Evolutionary conservation across 2,888 invertebrate species (phyloP), one percentile per base, ranked within the genome.

Genomic region (Sminthurinus aureus): DNA sequence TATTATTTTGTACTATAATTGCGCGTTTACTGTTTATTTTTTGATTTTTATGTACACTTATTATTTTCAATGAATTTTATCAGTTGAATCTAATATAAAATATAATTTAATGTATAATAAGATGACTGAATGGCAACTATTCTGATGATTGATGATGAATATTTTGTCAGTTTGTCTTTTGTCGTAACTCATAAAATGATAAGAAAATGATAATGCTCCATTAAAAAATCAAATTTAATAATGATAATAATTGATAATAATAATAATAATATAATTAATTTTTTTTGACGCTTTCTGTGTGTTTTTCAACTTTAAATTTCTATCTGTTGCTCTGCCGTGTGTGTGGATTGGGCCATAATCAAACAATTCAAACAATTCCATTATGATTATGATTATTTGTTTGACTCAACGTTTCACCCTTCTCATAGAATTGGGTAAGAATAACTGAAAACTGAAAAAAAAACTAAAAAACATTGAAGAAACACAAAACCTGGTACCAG

Each of bases 281-380:
- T 38, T 38, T 52, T 77, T 77, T 77, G 50, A 52, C 77, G 77
- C 77, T 77, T 77, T 77, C 77, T 52, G 77, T 77, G 18, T 77
- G 18, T 77, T n/a, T 77, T 77, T 24, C 24, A 73, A 58, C 77
- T 51, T 22, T 58, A 74, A 74, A 74, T 26, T 24, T 58, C 58
- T 26, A 18, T 74, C 77, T 38, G 38, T 38, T 6, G 38, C 51
- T 52, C 77, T 77, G 77, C 51, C 77, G 58, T 77, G 58, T 77
- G 77, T 52, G 58, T 77, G 77, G 77, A 77, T 58, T 58, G 51
- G 52, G 52, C 24, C 24, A 22, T 77, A 77, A 22, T 24, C 24
- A 58, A 77, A 77, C 22, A 76, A 76, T 76, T 24, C 24, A 58
- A 77, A 77, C 22, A 76, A 76, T 76, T 8, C 0, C 4, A 15